Percentiles rank a stretch among this genome's conserved stretches.
phyloP scores from a whole-genome alignment of 2,797 vertebrate species.

The Diglossa cyanea region DNA sequence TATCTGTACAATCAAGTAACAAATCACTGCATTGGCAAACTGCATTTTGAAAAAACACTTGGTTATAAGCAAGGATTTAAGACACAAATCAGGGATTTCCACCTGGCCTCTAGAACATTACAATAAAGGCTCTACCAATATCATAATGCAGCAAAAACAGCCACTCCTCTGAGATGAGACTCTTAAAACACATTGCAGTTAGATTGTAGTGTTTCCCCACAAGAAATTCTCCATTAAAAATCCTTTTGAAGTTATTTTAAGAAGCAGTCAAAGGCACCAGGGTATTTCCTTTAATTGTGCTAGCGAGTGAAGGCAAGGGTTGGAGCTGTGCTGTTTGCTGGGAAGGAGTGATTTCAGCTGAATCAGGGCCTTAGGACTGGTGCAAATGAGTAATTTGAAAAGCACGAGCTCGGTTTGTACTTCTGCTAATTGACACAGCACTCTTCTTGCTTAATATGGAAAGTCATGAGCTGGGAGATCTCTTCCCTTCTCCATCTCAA shows the following conservation, averaged over 20 bases:
- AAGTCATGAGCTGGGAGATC: background rate
- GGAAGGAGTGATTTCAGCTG: background rate
- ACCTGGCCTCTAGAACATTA: background rate
- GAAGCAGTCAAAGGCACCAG: background rate
- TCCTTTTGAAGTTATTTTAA: background rate
- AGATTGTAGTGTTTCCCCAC: background rate
- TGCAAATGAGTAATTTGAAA: slow-evolving; percentile 2
- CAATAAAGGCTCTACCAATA: background rate
- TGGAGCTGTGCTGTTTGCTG: background rate
- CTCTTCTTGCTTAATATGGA: background rate
- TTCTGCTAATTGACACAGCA: background rate
- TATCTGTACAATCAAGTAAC: background rate
- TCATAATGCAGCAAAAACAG: background rate
- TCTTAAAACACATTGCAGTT: background rate
- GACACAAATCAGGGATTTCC: background rate
- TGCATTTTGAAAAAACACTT: background rate
- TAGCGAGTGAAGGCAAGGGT: background rate
- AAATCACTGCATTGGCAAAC: background rate
- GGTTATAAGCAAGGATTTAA: background rate
- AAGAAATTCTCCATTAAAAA: background rate
- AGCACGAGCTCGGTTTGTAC: background rate
- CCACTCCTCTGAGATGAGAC: background rate
- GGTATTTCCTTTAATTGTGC: background rate
- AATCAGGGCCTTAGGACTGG: background rate
- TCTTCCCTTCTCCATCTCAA: background rate